Evolutionary conservation across 2,113 vertebrate species (phyloP).

Genomic region (Lepisosteus oculatus): DNA sequence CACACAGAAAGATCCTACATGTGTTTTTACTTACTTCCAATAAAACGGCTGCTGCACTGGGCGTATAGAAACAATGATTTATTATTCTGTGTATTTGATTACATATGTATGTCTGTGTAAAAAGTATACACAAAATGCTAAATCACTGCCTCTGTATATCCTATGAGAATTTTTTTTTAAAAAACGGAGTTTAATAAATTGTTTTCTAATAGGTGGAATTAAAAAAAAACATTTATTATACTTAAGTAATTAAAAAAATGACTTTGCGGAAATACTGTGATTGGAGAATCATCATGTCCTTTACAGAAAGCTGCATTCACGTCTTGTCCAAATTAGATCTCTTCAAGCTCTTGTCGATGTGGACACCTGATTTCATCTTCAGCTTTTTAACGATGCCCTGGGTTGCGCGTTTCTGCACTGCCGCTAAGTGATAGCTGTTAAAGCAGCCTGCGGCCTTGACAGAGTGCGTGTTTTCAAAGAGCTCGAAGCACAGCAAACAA

Average conservation of each 20-base stretch:
- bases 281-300: no score
- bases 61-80: not conserved
- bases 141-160: not conserved
- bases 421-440: no score
- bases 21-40: not conserved
- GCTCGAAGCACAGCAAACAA: conserved; percentile 65
- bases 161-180: conserved; percentile 4
- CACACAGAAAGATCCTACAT: not conserved
- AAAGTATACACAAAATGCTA: conserved; percentile 16
- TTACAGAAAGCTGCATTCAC: no score
- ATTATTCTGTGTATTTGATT: not conserved
- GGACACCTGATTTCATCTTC: no score
- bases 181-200: not conserved
- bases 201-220: conserved; percentile 5
- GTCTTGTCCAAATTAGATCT: no score
- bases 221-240: not conserved
- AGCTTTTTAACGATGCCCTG: no score
- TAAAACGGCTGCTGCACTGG: not conserved
- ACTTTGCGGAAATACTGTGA: not conserved
- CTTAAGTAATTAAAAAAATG: not conserved
- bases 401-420: no score
- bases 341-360: no score
- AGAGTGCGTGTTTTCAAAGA: not conserved
- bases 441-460: no score
- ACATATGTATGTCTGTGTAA: not conserved